These are phyloP conservation scores for Dasypus novemcinctus DNA, from an alignment of 2,113 vertebrate species.

Conservation along the genomic window DNA sequence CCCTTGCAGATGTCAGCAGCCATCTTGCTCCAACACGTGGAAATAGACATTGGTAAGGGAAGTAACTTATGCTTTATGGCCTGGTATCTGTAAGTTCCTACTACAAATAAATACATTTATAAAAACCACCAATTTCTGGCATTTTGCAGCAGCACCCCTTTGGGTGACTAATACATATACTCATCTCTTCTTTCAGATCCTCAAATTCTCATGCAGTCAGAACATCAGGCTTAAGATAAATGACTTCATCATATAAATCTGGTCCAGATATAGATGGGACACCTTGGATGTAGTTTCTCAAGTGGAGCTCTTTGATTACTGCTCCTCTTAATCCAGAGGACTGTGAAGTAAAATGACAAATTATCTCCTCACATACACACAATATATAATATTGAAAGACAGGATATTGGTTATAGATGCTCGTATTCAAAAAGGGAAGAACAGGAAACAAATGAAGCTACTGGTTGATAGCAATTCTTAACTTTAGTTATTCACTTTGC, in stretches of 20 bases:
- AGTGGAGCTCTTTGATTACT: background rate
- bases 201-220: background rate
- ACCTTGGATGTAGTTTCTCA: background rate
- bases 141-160: too few relatives aligned
- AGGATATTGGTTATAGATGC: background rate
- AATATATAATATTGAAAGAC: background rate
- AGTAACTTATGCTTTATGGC: too few relatives aligned
- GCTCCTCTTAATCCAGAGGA: background rate
- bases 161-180: too few relatives aligned
- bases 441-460: background rate
- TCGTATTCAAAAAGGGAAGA: background rate
- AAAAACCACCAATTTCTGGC: too few relatives aligned
- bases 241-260: background rate
- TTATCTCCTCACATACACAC: background rate
- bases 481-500: background rate
- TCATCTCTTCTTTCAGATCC: background rate
- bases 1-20: too few relatives aligned
- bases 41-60: too few relatives aligned
- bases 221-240: background rate
- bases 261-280: background rate
- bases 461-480: background rate
- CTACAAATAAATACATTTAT: too few relatives aligned
- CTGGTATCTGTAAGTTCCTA: too few relatives aligned
- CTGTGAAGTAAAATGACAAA: background rate
- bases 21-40: too few relatives aligned